phyloP scores from a whole-genome alignment of 2,797 vertebrate genomes.

The Semaprochilodus insignis region DNA sequence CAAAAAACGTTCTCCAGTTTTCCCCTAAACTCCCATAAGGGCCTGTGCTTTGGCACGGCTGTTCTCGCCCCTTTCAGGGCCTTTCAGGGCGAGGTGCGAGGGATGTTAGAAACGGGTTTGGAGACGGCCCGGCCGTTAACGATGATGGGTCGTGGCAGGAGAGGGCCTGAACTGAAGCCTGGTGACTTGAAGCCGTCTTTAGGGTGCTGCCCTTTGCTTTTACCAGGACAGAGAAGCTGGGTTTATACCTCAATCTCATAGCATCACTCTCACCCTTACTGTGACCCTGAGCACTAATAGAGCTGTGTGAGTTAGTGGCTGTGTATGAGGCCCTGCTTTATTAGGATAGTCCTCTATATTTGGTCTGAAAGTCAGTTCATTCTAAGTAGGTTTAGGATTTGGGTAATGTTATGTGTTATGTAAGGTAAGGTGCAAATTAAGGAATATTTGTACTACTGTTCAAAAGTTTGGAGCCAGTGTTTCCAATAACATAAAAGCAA shows the following conservation, averaged over 20 bases:
- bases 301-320: background rate
- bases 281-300: background rate
- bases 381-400: background rate
- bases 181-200: slow-evolving; percentile 52
- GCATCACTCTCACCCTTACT: background rate
- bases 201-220: slow-evolving; percentile 32
- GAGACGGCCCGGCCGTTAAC: slow-evolving; percentile 70
- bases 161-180: slow-evolving; percentile 52
- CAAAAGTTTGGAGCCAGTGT: too few relatives aligned
- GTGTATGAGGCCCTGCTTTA: background rate
- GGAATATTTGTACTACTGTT: too few relatives aligned
- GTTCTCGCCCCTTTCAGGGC: slow-evolving; percentile 40
- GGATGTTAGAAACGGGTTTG: slow-evolving; percentile 61
- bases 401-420: too few relatives aligned
- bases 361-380: background rate
- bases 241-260: background rate
- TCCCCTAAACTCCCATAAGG: slow-evolving; percentile 56
- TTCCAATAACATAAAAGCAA: too few relatives aligned
- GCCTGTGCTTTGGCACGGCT: slow-evolving; percentile 68
- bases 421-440: background rate
- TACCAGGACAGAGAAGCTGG: background rate
- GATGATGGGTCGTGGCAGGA: slow-evolving; percentile 72
- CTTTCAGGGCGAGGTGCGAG: slow-evolving; percentile 30
- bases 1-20: slow-evolving; percentile 62
- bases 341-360: background rate